A percentile compares a stretch with the other conserved stretches of the same genome.
Evolutionary conservation across 2,888 invertebrate genomes (phyloP).

Genomic region (Epirrhoe alternata): DNA sequence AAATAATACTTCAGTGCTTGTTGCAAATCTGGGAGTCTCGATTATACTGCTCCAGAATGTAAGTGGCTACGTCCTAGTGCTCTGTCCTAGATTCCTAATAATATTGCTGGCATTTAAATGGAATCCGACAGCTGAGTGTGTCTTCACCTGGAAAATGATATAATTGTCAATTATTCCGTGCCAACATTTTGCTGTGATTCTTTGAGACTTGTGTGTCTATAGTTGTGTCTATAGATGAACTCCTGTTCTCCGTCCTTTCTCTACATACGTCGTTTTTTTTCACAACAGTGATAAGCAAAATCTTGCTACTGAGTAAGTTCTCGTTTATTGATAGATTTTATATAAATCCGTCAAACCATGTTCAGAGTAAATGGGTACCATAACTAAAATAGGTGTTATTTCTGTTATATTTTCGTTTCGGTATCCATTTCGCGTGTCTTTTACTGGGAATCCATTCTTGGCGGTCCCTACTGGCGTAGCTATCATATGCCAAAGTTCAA

Average conservation of each 20-base stretch:
- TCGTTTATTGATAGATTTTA: too few relatives aligned
- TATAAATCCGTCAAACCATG: too few relatives aligned
- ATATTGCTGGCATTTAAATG: constrained; percentile 23
- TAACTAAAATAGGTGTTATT: too few relatives aligned
- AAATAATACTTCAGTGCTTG: neutral
- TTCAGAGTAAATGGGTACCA: too few relatives aligned
- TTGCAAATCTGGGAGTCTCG: neutral
- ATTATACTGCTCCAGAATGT: neutral
- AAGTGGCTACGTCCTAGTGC: neutral
- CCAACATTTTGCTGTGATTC: neutral
- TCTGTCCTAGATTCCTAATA: constrained; percentile 1
- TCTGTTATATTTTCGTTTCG: too few relatives aligned
- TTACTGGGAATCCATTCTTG: too few relatives aligned
- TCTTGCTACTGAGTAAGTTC: too few relatives aligned
- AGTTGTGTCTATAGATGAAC: too few relatives aligned
- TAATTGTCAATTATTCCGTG: constrained; percentile 3
- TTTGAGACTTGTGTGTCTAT: neutral
- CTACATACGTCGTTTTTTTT: too few relatives aligned
- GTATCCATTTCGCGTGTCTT: too few relatives aligned
- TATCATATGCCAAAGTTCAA: constrained; percentile 3
- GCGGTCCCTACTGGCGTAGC: neutral
- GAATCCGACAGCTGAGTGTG: constrained; percentile 1
- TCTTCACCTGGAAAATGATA: constrained; percentile 7
- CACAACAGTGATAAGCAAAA: too few relatives aligned
- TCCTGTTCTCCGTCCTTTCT: too few relatives aligned